Evolutionary conservation across 2,888 invertebrate species (phyloP).

Genomic region (Carcina quercana): DNA sequence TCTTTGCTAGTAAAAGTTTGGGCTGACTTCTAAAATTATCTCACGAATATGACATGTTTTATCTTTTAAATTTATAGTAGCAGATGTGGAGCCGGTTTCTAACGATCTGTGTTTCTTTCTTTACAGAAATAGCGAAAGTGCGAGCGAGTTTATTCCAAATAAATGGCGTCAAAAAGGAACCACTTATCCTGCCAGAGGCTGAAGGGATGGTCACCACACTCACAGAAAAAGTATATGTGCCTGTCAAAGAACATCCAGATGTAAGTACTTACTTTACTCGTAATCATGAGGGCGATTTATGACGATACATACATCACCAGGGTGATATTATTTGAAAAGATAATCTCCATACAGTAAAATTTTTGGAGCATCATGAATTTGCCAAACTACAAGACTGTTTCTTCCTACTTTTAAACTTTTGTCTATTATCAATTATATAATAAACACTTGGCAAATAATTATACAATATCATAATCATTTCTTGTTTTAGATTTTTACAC

Average conservation of each 20-base stretch:
- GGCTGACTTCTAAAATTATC: slow-evolving; percentile 44
- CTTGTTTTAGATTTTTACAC: too few species aligned
- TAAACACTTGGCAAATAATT: too few species aligned
- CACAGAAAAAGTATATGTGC: slow-evolving; percentile 99
- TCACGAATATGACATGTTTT: slow-evolving; percentile 39
- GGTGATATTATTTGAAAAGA: too few species aligned
- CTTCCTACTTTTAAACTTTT: too few species aligned
- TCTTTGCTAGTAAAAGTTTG: slow-evolving; percentile 40
- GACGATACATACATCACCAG: too few species aligned
- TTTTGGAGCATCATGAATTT: too few species aligned
- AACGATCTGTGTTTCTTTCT: slow-evolving; percentile 36
- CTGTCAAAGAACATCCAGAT: slow-evolving; percentile 99
- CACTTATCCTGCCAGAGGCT: slow-evolving; percentile 91
- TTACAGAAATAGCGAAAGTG: slow-evolving; percentile 98
- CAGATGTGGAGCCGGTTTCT: slow-evolving; percentile 29
- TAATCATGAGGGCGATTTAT: too few species aligned
- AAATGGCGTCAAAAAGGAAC: slow-evolving; percentile 97
- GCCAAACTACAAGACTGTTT: too few species aligned
- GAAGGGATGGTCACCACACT: slow-evolving; percentile 93
- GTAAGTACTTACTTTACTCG: slow-evolving; percentile 83
- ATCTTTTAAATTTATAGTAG: slow-evolving; percentile 38
- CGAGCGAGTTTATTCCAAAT: slow-evolving; percentile 99
- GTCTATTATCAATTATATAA: too few species aligned
- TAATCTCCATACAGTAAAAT: too few species aligned
- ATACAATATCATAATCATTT: too few species aligned